Percentiles rank a stretch among this genome's conserved stretches.
phyloP scores from a whole-genome alignment of 2,888 invertebrate genomes.

The Oxytorus armatus region DNA sequence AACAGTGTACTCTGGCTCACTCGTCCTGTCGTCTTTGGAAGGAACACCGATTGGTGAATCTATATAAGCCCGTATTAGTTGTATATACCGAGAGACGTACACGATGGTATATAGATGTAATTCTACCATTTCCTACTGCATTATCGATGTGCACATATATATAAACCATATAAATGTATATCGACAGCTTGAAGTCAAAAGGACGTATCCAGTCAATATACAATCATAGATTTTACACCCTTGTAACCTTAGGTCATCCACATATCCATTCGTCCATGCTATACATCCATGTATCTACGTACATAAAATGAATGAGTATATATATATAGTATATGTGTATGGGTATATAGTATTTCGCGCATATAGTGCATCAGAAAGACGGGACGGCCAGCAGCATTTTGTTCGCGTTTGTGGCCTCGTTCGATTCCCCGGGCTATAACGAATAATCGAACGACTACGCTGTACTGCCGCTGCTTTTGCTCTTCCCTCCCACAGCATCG shows the following conservation, averaged over 20 bases:
- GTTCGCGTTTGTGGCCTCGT: conserved; percentile 34
- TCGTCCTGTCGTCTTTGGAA: conserved; percentile 16
- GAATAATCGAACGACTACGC: conserved; percentile 46
- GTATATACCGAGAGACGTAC: too few species aligned
- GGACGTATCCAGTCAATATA: background rate
- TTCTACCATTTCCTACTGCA: too few species aligned
- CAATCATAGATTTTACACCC: background rate
- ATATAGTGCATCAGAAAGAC: background rate
- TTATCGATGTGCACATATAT: too few species aligned
- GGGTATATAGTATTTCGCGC: background rate
- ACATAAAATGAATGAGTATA: conserved; percentile 10
- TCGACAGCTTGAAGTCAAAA: background rate
- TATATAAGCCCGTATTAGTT: background rate
- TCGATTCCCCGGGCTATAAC: conserved; percentile 39
- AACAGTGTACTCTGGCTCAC: conserved; percentile 20
- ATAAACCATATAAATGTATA: background rate
- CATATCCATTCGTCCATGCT: background rate
- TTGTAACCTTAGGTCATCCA: background rate
- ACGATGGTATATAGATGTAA: too few species aligned
- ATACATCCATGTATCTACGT: background rate
- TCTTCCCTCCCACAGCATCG: background rate
- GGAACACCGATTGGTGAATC: background rate
- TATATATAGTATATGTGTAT: conserved; percentile 13
- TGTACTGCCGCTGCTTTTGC: conserved; percentile 5
- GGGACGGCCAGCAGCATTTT: conserved; percentile 8